Base-by-base conservation (phyloP, 2,797 vertebrate species). In the Thaleichthys pacificus region DNA sequence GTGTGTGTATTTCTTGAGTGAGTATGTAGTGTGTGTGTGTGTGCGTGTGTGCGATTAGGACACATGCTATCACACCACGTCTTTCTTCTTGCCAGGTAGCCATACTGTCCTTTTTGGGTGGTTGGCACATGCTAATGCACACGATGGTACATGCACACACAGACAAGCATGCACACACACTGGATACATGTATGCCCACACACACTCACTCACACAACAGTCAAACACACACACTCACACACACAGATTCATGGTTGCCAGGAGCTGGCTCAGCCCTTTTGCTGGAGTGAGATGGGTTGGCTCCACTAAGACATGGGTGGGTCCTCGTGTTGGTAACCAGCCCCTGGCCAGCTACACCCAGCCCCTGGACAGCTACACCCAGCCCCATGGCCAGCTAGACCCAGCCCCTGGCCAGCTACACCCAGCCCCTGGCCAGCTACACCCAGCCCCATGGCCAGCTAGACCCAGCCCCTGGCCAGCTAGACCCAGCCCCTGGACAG, bases 11-110 rank as follows among this genome's bases (percentile, higher is more conserved):
- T 76, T 83, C 80, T 75, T 65, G 61, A 38, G 61, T 71, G 70
- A 57, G 77, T 67, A 54, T 61, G 65, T 66, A 21, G 22, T 51
- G 57, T 58, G 64, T 60, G 22, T 61, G 17, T 5, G 22, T 68
- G 32, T 24, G 60, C 57, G 42, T 51, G n/a, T 61, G 78, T 77
- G 85, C 77, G 80, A 83, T 82, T 73, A 77, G 77, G 84, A 89
- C 87, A 90, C 89, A 87, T 89, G 84, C 85, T 85, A 80, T 82
- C 81, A 70, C 81, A 84, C 79, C 85, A 83, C 78, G 75, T 82
- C 74, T 77, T 79, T 76, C 65, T 69, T 68, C 38, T 56, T 82
- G 85, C 91, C 89, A 90, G 82, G 84, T 81, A 76, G 86, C 79
- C 87, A 90, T 88, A 86, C 81, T 88, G 89, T 87, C 82, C 80